Base-by-base conservation (phyloP, 2,797 vertebrate species). In the Galaxias olidus region DNA sequence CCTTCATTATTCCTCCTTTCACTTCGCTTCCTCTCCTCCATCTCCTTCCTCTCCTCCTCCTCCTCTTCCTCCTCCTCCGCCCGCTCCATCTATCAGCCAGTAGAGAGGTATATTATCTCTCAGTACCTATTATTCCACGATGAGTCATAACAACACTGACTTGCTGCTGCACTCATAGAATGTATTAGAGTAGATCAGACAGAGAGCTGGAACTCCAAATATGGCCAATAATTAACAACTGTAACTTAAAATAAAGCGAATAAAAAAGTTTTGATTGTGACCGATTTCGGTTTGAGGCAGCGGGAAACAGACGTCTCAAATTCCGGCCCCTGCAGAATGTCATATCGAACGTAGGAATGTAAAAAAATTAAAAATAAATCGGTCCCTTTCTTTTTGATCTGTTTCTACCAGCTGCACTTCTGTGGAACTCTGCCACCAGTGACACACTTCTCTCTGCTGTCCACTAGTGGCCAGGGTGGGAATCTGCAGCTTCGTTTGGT, bases 91-190 rank as follows among this genome's bases (percentile, higher is more conserved):
- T 13, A 42, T 44, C 41, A 18, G 58, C 52, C 61, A 52, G 44
- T 63, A 53, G 48, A 51, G 30, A 30, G 30, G 19, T 9, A 61
- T 17, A 63, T 70, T 56, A 65, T 53, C 43, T 75, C 40, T 63
- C 51, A 67, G 10, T 18, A 59, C 59, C 65, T 45, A 68, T 67
- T 68, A 75, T 70, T 64, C 51, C 19, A 58, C 30, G 30, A 64
- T 74, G 77, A 76, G 42, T 75, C 52, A 76, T 54, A 71, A 63
- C 61, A 45, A 54, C 44, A 51, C 63, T 63, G 52, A 59, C 51
- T 56, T 56, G 19, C 46, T 46, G 46, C 9, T 30, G 30, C 30
- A 30, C 57, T n/a, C n/a, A 9, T 59, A 40, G 41, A 17, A 14
- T 20, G 8, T 0, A 6, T 8, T 13, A 65, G 18, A 14, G 14